Conservation (phyloP, 2,113 vertebrate species). For the Elephantulus edwardii region DNA sequence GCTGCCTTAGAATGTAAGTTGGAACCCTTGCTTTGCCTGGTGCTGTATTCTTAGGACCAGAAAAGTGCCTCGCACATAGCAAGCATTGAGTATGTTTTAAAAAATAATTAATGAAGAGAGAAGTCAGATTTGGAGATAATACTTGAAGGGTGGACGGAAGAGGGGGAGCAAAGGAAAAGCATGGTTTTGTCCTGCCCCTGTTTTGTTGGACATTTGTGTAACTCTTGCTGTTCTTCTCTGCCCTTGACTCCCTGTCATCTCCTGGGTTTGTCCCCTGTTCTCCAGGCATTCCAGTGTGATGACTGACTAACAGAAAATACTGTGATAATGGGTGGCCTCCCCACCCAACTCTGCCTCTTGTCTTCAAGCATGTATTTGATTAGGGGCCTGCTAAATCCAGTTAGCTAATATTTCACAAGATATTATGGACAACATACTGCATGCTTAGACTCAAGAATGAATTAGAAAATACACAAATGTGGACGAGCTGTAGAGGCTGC, state of each 20-base stretch:
- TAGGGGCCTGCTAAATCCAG: constrained; percentile 65
- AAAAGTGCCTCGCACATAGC: not conserved
- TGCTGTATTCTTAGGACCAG: not conserved
- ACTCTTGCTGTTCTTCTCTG: not conserved
- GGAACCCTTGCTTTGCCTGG: not conserved
- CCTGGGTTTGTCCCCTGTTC: not conserved
- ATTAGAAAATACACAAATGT: not conserved
- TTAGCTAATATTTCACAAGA: constrained; percentile 59
- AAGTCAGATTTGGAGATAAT: not conserved
- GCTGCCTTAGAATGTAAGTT: not conserved
- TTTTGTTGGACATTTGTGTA: not conserved
- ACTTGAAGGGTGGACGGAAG: not conserved
- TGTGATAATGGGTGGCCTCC: constrained; percentile 65
- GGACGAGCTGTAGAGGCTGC: not conserved
- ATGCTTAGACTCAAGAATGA: not conserved
- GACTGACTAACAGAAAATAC: constrained; percentile 60
- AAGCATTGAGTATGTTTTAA: not conserved
- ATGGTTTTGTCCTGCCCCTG: not conserved
- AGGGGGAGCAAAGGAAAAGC: not conserved
- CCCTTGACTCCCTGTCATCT: not conserved
- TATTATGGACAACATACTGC: not conserved
- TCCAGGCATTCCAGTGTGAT: constrained; percentile 6
- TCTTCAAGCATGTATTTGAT: constrained; percentile 55
- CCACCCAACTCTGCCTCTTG: not conserved
- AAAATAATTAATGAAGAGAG: not conserved